Percentiles rank a stretch among this genome's conserved stretches.
phyloP scores from a whole-genome alignment of 2,797 vertebrate genomes.

The Spatula clypeata region DNA sequence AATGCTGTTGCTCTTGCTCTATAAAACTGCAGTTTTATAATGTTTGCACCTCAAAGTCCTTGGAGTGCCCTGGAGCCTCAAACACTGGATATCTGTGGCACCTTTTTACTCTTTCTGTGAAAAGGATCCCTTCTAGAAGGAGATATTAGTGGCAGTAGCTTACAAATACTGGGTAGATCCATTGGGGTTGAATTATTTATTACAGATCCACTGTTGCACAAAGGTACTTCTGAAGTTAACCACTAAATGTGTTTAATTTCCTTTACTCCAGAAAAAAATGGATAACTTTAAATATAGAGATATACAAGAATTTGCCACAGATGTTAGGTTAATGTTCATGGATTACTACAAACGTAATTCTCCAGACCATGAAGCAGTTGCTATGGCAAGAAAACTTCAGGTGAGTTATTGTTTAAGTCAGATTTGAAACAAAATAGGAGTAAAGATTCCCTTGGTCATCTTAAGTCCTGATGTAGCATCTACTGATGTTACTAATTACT shows the following conservation, averaged over 20 bases:
- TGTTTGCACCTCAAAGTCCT: background rate
- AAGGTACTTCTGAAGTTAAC: background rate
- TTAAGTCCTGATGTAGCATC: background rate
- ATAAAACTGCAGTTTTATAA: background rate
- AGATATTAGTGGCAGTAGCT: background rate
- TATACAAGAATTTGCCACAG: slow-evolving; percentile 91
- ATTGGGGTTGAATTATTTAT: background rate
- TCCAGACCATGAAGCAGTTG: slow-evolving; percentile 90
- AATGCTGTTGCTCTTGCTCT: background rate
- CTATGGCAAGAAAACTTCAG: slow-evolving; percentile 94
- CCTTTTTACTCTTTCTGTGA: background rate
- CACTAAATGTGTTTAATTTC: background rate
- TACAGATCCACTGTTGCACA: background rate
- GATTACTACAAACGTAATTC: slow-evolving; percentile 93
- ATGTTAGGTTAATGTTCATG: slow-evolving; percentile 94
- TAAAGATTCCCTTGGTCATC: background rate
- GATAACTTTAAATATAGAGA: slow-evolving; percentile 88
- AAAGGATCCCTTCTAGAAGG: background rate
- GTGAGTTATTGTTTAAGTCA: slow-evolving; percentile 74
- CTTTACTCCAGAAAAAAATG: slow-evolving; percentile 89
- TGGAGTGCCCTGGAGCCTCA: background rate
- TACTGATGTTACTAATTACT: background rate
- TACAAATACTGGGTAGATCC: background rate
- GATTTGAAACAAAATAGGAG: background rate
- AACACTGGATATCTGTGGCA: rapidly evolving